phyloP scores from a whole-genome alignment of 2,113 vertebrate species.

The Argyrosomus japonicus region DNA sequence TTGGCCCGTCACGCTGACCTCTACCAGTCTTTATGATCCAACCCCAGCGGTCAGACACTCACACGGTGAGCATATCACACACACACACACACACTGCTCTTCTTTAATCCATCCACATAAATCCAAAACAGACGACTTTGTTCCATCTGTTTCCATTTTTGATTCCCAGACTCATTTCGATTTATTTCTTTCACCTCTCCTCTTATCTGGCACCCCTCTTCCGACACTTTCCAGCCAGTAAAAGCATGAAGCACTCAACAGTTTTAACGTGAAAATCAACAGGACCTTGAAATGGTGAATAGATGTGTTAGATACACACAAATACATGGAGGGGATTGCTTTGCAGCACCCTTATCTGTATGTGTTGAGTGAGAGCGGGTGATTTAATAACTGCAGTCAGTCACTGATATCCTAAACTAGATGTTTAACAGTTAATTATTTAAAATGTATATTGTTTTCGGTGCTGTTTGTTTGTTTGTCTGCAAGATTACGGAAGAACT shows the following conservation, averaged over 20 bases:
- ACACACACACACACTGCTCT: conserved; percentile 30
- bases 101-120: conserved; percentile 80
- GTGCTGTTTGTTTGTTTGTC: too few species aligned
- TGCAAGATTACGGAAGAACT: too few species aligned
- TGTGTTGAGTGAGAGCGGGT: background rate
- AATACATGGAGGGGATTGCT: background rate
- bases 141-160: conserved; percentile 82
- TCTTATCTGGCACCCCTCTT: background rate
- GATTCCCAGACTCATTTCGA: conserved; percentile 62
- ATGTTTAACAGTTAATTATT: background rate
- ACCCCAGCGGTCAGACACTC: conserved; percentile 26
- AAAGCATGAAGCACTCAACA: background rate
- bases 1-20: conserved; percentile 54
- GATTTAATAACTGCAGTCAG: conserved; percentile 3
- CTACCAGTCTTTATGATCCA: conserved; percentile 58
- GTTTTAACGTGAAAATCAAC: conserved; percentile 17
- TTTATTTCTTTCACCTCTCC: conserved; percentile 44
- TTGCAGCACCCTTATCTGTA: background rate
- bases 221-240: conserved; percentile 12
- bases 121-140: conserved; percentile 73
- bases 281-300: conserved; percentile 41
- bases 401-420: background rate
- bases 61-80: conserved; percentile 30
- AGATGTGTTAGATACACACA: conserved; percentile 1
- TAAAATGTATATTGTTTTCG: too few species aligned